Conservation (phyloP, 1,140 invertebrate species). For the Vanessa atalanta region DNA sequence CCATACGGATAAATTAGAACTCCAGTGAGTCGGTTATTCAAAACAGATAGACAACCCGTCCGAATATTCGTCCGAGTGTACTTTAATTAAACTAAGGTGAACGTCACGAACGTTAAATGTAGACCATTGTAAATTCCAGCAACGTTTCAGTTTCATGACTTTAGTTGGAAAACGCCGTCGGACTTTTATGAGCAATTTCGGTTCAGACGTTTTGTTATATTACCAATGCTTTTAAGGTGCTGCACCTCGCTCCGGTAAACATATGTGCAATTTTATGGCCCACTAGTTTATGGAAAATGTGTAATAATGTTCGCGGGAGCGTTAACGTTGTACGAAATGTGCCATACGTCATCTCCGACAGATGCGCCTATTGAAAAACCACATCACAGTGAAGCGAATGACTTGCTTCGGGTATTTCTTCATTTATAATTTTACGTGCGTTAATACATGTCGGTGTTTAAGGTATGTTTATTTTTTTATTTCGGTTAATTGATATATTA, state of each 20-base stretch:
- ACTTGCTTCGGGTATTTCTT: constrained; percentile 6
- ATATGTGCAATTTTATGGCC: constrained; percentile 76
- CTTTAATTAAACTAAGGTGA: constrained; percentile 78
- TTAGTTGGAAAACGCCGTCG: constrained; percentile 76
- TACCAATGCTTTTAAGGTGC: constrained; percentile 81
- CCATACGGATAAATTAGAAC: too few relatives aligned
- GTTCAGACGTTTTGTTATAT: constrained; percentile 81
- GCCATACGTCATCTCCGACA: constrained; percentile 50
- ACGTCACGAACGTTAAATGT: constrained; percentile 75
- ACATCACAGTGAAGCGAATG: constrained; percentile 23
- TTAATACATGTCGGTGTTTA: too few relatives aligned
- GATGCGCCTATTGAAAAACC: constrained; percentile 51
- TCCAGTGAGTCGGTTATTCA: not conserved
- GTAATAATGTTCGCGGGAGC: constrained; percentile 62
- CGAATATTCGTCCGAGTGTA: constrained; percentile 51
- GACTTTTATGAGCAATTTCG: constrained; percentile 80
- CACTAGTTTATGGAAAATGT: constrained; percentile 76
- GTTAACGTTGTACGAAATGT: constrained; percentile 58
- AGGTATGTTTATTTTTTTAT: too few relatives aligned
- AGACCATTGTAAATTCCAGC: constrained; percentile 78
- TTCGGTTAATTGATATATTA: too few relatives aligned
- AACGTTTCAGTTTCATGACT: constrained; percentile 78
- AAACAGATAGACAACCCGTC: constrained; percentile 14
- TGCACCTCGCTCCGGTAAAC: constrained; percentile 77
- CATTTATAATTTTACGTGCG: not conserved